Evolutionary conservation across 1,140 invertebrate genomes (phyloP).

Genomic region (Campodea augens): DNA sequence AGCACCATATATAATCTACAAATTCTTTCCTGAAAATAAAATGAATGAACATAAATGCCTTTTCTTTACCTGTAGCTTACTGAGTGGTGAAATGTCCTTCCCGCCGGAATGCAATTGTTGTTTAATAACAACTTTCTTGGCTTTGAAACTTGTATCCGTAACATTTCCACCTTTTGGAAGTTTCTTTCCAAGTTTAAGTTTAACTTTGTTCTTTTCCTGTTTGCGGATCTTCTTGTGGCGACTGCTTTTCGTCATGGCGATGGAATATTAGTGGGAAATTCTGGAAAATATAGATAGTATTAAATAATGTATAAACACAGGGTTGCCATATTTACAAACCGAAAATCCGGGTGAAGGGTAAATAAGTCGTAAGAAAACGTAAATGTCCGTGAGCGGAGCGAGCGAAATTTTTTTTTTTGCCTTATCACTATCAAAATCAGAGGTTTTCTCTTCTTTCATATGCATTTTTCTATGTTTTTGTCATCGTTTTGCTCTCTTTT

Average conservation of each 20-base stretch:
- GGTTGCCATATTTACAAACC: no score
- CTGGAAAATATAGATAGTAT: no score
- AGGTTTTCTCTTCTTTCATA: no score
- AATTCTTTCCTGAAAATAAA: conserved; percentile 7
- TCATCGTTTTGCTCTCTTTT: no score
- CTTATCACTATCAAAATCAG: no score
- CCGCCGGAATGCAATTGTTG: conserved; percentile 48
- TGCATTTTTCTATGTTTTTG: no score
- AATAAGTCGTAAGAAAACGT: no score
- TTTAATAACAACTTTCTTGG: conserved; percentile 61
- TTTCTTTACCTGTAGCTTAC: conserved; percentile 51
- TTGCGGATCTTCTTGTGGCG: conserved; percentile 45
- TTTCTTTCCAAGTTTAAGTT: conserved; percentile 42
- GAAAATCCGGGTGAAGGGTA: no score
- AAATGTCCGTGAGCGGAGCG: no score
- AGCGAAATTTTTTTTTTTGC: no score
- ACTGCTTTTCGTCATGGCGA: conserved; percentile 33
- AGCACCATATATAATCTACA: conserved; percentile 3
- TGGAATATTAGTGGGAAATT: no score
- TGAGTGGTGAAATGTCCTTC: conserved; percentile 38
- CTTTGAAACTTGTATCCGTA: conserved; percentile 69
- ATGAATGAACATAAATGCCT: conserved; percentile 9
- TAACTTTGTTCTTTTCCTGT: conserved; percentile 55
- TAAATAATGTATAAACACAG: no score
- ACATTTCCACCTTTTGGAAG: conserved; percentile 48